Base-by-base conservation (phyloP, 2,113 vertebrate species). In the Marmota monax region DNA sequence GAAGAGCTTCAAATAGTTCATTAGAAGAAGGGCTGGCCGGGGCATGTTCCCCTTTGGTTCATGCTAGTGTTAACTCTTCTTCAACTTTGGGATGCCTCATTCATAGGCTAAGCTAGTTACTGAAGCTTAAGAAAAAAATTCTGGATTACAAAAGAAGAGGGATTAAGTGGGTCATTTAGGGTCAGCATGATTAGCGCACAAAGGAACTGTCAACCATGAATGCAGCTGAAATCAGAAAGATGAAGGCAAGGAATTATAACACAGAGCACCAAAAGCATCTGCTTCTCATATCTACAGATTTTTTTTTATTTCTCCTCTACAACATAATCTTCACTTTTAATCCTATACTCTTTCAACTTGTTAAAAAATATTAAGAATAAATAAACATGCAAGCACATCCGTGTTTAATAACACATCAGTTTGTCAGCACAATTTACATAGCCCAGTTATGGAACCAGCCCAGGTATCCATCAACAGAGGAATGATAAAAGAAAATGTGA, bases 31-130 rank as follows among this genome's bases (percentile, higher is more conserved):
- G 14, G 18, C n/a, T 32, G 42, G 23, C 10, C 10, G 32, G 27
- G 10, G 1, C 29, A 29, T 29, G 5, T 5, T 51, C 2, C 37
- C 51, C 4, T 18, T 23, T 12, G 2, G 4, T 17, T 29, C 32
- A 34, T 11, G 14, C 25, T 27, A 4, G 2, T 45, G 23, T 17
- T 51, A 16, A 48, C 29, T 61, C 25, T 48, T 18, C 3, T 90
- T 22, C 53, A 53, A 29, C 5, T 53, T 34, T 23, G 17, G 32
- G 34, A 45, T 29, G 2, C 32, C 79, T 63, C 74, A 16, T 45
- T 84, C 39, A 20, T 63, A 37, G 37, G 23, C 27, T 63, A 39
- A 74, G 16, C 39, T 20, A 37, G 5, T 1, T 73, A 34, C 37
- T 20, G 16, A 9, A 29, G 16, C 8, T 48, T 61, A 12, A 12